Conservation (phyloP, 1,140 invertebrate genomes). For the Musca vetustissima region DNA sequence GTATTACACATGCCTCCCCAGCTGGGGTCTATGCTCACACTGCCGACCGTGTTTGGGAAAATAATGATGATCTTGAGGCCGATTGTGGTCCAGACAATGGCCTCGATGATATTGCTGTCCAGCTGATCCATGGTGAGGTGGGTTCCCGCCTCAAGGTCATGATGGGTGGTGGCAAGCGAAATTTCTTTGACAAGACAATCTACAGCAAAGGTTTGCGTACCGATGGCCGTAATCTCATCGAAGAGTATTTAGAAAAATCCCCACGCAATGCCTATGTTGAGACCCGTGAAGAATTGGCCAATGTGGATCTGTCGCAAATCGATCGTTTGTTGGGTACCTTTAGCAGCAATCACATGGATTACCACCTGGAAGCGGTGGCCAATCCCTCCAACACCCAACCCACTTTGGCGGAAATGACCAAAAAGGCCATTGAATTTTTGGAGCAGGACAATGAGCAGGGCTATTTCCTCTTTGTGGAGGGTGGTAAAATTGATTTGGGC, state of each 20-base stretch:
- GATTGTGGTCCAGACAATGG: slow-evolving; percentile 48
- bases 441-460: slow-evolving; percentile 76
- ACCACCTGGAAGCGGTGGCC: slow-evolving; percentile 62
- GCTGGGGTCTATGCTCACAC: slow-evolving; percentile 73
- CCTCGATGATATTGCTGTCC: slow-evolving; percentile 73
- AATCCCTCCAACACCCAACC: slow-evolving; percentile 61
- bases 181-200: slow-evolving; percentile 65
- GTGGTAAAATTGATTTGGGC: slow-evolving; percentile 78
- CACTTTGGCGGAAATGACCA: slow-evolving; percentile 78
- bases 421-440: slow-evolving; percentile 75
- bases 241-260: slow-evolving; percentile 63
- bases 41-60: slow-evolving; percentile 76
- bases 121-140: slow-evolving; percentile 70
- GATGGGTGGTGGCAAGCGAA: slow-evolving; percentile 72
- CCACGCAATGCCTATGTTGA: slow-evolving; percentile 63
- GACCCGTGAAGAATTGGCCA: slow-evolving; percentile 60
- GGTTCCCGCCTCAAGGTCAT: slow-evolving; percentile 66
- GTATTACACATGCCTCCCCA: slow-evolving; percentile 79
- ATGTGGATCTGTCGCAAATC: slow-evolving; percentile 47
- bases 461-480: slow-evolving; percentile 63
- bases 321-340: slow-evolving; percentile 60
- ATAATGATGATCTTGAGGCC: slow-evolving; percentile 61
- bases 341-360: slow-evolving; percentile 59
- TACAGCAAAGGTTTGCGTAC: slow-evolving; percentile 63
- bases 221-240: slow-evolving; percentile 71